Evolutionary conservation across 1,140 invertebrate genomes (phyloP).

Genomic region (Hirudo medicinalis): DNA sequence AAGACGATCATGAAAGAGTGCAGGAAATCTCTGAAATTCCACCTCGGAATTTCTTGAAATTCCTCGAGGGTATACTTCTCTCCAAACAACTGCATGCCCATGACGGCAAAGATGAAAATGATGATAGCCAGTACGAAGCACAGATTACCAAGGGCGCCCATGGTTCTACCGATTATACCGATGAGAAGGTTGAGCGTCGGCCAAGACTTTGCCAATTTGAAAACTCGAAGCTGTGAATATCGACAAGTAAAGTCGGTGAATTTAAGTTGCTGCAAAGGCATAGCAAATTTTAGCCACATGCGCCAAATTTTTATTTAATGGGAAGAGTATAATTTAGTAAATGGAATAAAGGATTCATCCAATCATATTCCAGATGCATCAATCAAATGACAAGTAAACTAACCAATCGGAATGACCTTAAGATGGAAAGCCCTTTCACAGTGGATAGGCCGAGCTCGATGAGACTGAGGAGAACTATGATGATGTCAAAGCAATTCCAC

Average conservation of each 20-base stretch:
- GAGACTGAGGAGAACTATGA: constrained; percentile 87
- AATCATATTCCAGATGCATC: constrained; percentile 12
- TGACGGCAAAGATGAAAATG: constrained; percentile 90
- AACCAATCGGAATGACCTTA: constrained; percentile 94
- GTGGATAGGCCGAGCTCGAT: constrained; percentile 65
- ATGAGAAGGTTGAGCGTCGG: constrained; percentile 93
- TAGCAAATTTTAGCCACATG: not conserved
- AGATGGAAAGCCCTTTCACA: constrained; percentile 84
- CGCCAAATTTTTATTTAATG: not conserved
- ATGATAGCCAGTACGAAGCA: constrained; percentile 89
- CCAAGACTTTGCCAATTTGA: constrained; percentile 98
- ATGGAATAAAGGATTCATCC: not conserved
- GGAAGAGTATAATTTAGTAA: not conserved
- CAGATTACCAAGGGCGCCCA: constrained; percentile 86
- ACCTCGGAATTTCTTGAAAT: constrained; percentile 44
- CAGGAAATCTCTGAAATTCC: constrained; percentile 93
- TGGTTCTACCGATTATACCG: constrained; percentile 92
- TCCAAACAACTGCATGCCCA: constrained; percentile 93
- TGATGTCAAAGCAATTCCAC: constrained; percentile 98
- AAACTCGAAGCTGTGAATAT: constrained; percentile 61
- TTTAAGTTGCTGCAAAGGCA: too few species aligned
- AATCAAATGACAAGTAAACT: constrained; percentile 41
- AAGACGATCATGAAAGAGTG: constrained; percentile 94
- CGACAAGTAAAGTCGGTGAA: too few species aligned
- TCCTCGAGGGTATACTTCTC: constrained; percentile 44